Base-by-base conservation (phyloP, 1,140 invertebrate species). In the Onthophagus taurus region DNA sequence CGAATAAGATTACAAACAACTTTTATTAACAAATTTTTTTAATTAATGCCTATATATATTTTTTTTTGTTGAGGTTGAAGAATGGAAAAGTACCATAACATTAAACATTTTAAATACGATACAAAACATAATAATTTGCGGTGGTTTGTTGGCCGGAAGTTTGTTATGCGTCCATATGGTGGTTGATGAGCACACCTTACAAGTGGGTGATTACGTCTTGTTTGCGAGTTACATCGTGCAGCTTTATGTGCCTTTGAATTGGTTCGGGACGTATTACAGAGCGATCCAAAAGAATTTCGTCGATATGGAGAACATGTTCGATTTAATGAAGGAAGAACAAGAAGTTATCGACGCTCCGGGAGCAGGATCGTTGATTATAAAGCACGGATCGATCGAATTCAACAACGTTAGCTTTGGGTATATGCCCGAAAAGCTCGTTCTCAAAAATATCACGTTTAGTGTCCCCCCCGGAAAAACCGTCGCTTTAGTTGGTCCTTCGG, bases 231-330 rank as follows among this genome's bases (percentile, higher is more conserved):
- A 97, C 56, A 85, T 97, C n/a, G 78, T 91, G 35, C 93, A 97
- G 62, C 66, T 98, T n/a, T 97, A 97, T 60, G 83, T 86, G 14
- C 94, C 94, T 0, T 66, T 98, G 2, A 97, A 97, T 69, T 97
- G 87, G 82, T 92, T 98, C 63, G 95, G 94, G 12, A 96, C 93
- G n/a, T 95, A 94, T 65, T 98, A 98, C 59, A 92, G 91, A 60
- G 85, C 89, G 34, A 95, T 98, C 48, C 94, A 98, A 59, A 90
- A 91, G 63, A 90, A 93, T 60, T 97, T 99, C 60, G 81, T 97
- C 17, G 95, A 98, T 55, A 98, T 98, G 95, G 95, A 98, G 71
- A 97, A 98, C 63, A 97, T 99, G 94, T 93, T 98, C 68, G 92
- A 97, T 42, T 62, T 99, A 34, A 68, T 99, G 36, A 76, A 81